Evolutionary conservation across 2,888 invertebrate genomes (phyloP).

Genomic region (Vesta saturnalis): DNA sequence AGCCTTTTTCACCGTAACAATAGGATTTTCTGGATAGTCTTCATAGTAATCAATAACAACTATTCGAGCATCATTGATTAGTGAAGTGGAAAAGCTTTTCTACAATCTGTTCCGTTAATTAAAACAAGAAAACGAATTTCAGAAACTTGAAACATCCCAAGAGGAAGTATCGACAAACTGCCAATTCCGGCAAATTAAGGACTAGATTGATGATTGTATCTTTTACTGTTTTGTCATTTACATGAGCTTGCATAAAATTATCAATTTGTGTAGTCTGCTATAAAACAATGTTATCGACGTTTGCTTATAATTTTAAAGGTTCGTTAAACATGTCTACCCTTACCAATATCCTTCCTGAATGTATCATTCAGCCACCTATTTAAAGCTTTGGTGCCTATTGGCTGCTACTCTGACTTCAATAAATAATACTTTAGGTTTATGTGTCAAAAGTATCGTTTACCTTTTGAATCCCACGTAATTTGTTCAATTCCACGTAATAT

Average conservation of each 20-base stretch:
- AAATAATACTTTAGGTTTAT: background rate
- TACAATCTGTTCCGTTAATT: constrained; percentile 21
- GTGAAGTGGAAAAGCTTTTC: constrained; percentile 15
- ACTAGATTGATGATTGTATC: background rate
- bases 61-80: background rate
- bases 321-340: constrained; percentile 1
- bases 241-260: background rate
- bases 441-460: too few relatives aligned
- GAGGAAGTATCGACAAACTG: constrained; percentile 19
- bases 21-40: background rate
- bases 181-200: constrained; percentile 1
- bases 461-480: background rate
- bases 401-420: background rate
- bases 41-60: background rate
- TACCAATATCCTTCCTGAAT: background rate
- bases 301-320: background rate
- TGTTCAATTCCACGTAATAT: background rate
- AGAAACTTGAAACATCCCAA: constrained; percentile 13
- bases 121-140: constrained; percentile 21
- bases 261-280: background rate
- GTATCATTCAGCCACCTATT: background rate
- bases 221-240: background rate
- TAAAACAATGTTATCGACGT: background rate
- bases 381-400: background rate
- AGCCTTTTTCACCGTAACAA: too few relatives aligned